Percentiles rank a stretch among this genome's conserved stretches.
Conservation (phyloP, 2,797 vertebrate species). For the Apodemus agrarius region DNA sequence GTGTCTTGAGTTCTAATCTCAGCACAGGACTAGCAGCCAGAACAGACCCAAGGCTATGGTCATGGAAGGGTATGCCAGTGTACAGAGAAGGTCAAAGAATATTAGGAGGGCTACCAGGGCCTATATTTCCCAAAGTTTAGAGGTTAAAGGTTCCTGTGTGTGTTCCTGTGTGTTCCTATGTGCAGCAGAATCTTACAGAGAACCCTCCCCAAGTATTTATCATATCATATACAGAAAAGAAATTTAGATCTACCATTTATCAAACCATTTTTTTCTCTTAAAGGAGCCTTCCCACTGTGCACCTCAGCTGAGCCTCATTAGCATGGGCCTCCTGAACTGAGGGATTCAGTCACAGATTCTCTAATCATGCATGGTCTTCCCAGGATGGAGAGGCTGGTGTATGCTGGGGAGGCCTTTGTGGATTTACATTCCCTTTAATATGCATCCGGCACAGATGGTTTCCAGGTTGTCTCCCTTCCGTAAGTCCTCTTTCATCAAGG, state of each 20-base stretch:
- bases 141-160: not conserved
- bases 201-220: not conserved
- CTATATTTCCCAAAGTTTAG: not conserved
- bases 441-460: slow-evolving; percentile 62
- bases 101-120: not conserved
- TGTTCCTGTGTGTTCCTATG: not conserved
- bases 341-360: slow-evolving; percentile 68
- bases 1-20: not conserved
- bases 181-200: not conserved
- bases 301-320: slow-evolving; percentile 52
- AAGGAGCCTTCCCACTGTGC: not conserved
- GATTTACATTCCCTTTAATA: slow-evolving; percentile 69
- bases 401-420: slow-evolving; percentile 59
- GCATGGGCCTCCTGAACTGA: slow-evolving; percentile 2
- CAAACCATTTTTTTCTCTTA: slow-evolving; percentile 4
- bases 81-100: not conserved
- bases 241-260: not conserved
- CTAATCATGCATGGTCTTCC: slow-evolving; percentile 58
- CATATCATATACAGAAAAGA: not conserved
- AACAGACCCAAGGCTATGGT: not conserved
- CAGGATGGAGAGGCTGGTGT: slow-evolving; percentile 48
- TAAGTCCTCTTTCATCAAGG: slow-evolving; percentile 78
- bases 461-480: slow-evolving; percentile 51
- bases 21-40: not conserved
- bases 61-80: not conserved